Evolutionary conservation across 2,888 invertebrate genomes (phyloP).

Genomic region (Gryllus longicercus): DNA sequence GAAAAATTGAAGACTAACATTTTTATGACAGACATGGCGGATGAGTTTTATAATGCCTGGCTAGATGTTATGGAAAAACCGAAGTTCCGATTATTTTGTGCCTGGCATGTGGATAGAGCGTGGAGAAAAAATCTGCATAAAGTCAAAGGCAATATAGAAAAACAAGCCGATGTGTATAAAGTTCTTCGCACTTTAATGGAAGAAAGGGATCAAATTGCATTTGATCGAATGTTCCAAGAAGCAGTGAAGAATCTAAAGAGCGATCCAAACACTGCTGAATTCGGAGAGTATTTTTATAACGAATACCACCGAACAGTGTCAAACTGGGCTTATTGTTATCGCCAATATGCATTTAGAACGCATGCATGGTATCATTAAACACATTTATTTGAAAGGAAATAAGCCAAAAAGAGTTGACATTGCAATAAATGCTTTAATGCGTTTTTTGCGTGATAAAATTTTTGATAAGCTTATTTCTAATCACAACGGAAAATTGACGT

Average conservation of each 20-base stretch:
- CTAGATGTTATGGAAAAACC: background rate
- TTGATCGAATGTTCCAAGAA: background rate
- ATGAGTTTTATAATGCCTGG: constrained; percentile 23
- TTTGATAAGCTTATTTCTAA: no score
- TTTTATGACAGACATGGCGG: constrained; percentile 18
- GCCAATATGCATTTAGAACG: no score
- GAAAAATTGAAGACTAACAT: background rate
- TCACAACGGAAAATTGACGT: no score
- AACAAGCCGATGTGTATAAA: background rate
- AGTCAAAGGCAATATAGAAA: no score
- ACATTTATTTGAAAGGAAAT: no score
- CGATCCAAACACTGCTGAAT: constrained; percentile 19
- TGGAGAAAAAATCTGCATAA: constrained; percentile 19
- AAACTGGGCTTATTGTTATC: no score
- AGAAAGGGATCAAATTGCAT: background rate
- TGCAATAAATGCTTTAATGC: no score
- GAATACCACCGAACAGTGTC: background rate
- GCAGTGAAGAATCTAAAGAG: background rate
- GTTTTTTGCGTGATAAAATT: no score
- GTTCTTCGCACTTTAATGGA: constrained; percentile 1
- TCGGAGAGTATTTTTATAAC: background rate
- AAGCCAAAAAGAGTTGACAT: no score
- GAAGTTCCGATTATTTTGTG: background rate
- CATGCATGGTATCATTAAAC: no score
- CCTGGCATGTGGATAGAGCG: constrained; percentile 2